Percentiles rank a stretch among this genome's conserved stretches.
These are phyloP conservation scores for Notothenia coriiceps DNA, from an alignment of 2,113 vertebrate species.

Conservation along the genomic window DNA sequence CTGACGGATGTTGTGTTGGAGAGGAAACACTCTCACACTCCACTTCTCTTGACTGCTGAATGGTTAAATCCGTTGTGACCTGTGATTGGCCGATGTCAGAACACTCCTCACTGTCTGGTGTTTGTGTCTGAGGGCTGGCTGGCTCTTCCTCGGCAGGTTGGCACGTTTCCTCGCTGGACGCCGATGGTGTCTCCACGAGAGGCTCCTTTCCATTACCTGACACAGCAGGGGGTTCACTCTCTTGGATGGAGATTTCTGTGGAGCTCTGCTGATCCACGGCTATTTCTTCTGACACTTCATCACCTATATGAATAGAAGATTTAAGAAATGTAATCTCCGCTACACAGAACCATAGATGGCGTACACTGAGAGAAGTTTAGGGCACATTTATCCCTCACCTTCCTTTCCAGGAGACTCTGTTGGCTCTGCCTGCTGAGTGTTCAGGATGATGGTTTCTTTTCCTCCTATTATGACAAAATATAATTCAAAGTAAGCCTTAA, in stretches of 20 bases:
- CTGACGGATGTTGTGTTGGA: neutral
- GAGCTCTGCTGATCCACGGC: neutral
- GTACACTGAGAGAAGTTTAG: neutral
- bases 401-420: slow-evolving; percentile 27
- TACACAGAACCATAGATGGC: neutral
- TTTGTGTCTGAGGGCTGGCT: slow-evolving; percentile 3
- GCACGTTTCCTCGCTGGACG: neutral
- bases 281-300: neutral
- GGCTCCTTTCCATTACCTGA: neutral
- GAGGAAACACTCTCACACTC: slow-evolving; percentile 1
- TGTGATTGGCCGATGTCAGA: neutral
- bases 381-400: slow-evolving; percentile 37
- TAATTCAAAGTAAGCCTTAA: slow-evolving; percentile 1
- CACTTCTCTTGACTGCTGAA: slow-evolving; percentile 24
- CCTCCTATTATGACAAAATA: slow-evolving; percentile 60
- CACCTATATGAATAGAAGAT: slow-evolving; percentile 28
- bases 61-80: slow-evolving; percentile 1
- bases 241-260: slow-evolving; percentile 8
- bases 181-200: slow-evolving; percentile 4
- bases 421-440: slow-evolving; percentile 32
- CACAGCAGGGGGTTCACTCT: neutral
- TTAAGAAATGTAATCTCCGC: neutral
- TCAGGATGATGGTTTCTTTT: slow-evolving; percentile 62
- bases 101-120: slow-evolving; percentile 7
- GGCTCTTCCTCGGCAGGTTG: slow-evolving; percentile 21